Evolutionary conservation across 2,113 vertebrate genomes (phyloP).

Genomic region (Bos taurus): ARS-UCD2.0 NC_037331.1:84360501-84361000

Average conservation of each 20-base stretch:
- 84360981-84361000: too few relatives aligned
- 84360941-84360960: too few relatives aligned
- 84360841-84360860: too few relatives aligned
- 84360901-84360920: too few relatives aligned
- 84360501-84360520: not conserved
- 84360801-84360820: too few relatives aligned
- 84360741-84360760: not conserved
- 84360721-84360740: not conserved
- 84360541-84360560: not conserved
- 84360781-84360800: too few relatives aligned
- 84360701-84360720: not conserved
- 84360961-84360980: too few relatives aligned
- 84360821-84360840: too few relatives aligned
- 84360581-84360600: not conserved
- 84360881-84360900: too few relatives aligned
- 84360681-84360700: not conserved
- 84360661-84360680: not conserved
- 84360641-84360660: not conserved
- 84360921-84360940: too few relatives aligned
- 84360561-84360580: not conserved
- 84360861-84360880: accelerated
- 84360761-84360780: not conserved
- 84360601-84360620: not conserved
- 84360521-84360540: not conserved
- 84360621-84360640: not conserved